These are phyloP conservation scores for Channa maculata DNA, from an alignment of 2,113 vertebrate genomes.

Conservation along the genomic window DNA sequence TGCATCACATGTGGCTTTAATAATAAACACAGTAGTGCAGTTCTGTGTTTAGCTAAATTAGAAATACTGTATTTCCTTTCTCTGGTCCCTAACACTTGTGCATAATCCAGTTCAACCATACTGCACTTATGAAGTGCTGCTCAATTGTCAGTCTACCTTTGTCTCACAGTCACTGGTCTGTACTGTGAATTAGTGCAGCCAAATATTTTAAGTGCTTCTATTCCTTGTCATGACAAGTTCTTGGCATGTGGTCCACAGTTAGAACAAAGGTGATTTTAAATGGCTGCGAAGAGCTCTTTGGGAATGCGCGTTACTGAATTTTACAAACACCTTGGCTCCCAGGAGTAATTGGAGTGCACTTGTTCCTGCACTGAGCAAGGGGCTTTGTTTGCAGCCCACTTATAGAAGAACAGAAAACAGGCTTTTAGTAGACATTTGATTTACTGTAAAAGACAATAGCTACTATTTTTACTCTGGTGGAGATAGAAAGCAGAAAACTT, in stretches of 20 bases:
- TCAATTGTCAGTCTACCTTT: conserved; percentile 38
- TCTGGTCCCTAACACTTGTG: neutral
- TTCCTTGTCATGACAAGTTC: conserved; percentile 60
- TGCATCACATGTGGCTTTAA: too few species aligned
- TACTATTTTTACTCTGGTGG: conserved; percentile 60
- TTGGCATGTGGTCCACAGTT: conserved; percentile 30
- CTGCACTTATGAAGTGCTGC: conserved; percentile 1
- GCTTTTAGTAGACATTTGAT: conserved; percentile 63
- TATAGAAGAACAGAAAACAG: conserved; percentile 51
- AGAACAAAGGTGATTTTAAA: conserved; percentile 49
- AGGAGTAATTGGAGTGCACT: conserved; percentile 70
- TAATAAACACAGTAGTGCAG: too few species aligned
- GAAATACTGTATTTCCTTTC: neutral
- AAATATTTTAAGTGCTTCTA: conserved; percentile 33
- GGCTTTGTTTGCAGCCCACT: conserved; percentile 66
- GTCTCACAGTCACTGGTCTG: conserved; percentile 18
- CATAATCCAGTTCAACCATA: conserved; percentile 14
- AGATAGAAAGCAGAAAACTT: conserved; percentile 22
- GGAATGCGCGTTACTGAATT: conserved; percentile 47
- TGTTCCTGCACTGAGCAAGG: conserved; percentile 34
- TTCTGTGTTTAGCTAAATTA: neutral
- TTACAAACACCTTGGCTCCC: conserved; percentile 62
- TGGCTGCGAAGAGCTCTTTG: conserved; percentile 38
- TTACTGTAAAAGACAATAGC: conserved; percentile 63
- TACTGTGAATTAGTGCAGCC: conserved; percentile 12